Evolutionary conservation across 2,113 vertebrate genomes (phyloP).

Genomic region (Ondatra zibethicus): DNA sequence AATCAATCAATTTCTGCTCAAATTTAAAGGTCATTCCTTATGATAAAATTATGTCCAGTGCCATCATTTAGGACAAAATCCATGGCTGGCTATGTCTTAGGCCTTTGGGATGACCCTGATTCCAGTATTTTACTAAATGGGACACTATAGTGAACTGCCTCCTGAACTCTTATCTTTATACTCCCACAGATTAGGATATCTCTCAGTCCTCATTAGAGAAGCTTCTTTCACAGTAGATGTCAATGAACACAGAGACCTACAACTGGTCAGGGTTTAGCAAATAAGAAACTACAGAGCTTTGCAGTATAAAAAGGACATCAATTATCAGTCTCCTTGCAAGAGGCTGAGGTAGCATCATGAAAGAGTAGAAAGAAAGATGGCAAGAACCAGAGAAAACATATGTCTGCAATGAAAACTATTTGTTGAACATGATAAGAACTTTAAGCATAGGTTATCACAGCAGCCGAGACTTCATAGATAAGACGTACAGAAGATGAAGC

Average conservation of each 20-base stretch:
- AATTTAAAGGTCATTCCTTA: background rate
- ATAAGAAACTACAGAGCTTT: background rate
- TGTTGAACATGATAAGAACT: background rate
- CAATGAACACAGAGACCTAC: background rate
- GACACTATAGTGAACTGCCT: background rate
- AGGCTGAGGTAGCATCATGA: background rate
- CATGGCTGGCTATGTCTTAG: background rate
- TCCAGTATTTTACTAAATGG: background rate
- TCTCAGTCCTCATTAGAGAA: background rate
- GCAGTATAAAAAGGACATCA: background rate
- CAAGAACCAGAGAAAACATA: background rate
- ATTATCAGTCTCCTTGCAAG: too few relatives aligned
- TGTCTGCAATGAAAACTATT: background rate
- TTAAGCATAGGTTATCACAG: too few relatives aligned
- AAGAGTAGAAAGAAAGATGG: background rate
- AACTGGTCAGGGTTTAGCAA: background rate
- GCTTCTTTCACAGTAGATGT: background rate
- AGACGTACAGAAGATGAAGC: background rate
- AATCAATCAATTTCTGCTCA: background rate
- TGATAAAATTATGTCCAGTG: too few relatives aligned
- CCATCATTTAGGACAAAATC: background rate
- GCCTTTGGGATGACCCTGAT: background rate
- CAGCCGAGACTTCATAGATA: background rate
- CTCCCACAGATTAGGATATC: background rate
- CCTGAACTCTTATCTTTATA: background rate